Conservation (phyloP, 2,113 vertebrate species). For the Corythaeola cristata region DNA sequence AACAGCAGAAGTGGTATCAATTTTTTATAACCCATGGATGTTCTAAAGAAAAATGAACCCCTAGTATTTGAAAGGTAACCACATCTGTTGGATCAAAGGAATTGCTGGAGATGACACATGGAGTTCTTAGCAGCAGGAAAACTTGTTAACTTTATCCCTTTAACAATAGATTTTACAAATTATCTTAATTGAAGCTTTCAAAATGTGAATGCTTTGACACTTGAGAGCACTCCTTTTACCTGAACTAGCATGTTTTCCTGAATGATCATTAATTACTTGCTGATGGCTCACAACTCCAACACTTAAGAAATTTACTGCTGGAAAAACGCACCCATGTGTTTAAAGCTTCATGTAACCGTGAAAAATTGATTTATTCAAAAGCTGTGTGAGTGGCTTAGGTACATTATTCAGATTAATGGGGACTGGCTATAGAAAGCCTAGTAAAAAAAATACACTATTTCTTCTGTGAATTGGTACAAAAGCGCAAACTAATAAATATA, state of each 20-base stretch:
- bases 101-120: background rate
- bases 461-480: background rate
- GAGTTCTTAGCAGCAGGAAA: background rate
- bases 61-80: background rate
- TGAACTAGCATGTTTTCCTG: conserved; percentile 7
- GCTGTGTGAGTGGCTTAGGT: background rate
- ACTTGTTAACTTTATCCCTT: background rate
- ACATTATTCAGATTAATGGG: background rate
- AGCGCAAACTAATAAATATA: background rate
- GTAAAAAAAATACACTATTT: background rate
- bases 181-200: conserved; percentile 52
- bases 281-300: background rate
- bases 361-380: background rate
- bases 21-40: background rate
- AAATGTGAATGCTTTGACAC: conserved; percentile 39
- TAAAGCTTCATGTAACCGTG: background rate
- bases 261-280: background rate
- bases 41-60: background rate
- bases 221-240: conserved; percentile 21
- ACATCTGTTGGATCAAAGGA: background rate
- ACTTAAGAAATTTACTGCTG: background rate
- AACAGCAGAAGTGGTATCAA: background rate
- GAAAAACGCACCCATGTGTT: background rate
- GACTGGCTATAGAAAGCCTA: background rate
- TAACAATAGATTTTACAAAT: conserved; percentile 48